A percentile compares a stretch with the other conserved stretches of the same genome.
phyloP scores from a whole-genome alignment of 92 coral and sea anemone genomes.

The Umimayanthus kanabou region DNA sequence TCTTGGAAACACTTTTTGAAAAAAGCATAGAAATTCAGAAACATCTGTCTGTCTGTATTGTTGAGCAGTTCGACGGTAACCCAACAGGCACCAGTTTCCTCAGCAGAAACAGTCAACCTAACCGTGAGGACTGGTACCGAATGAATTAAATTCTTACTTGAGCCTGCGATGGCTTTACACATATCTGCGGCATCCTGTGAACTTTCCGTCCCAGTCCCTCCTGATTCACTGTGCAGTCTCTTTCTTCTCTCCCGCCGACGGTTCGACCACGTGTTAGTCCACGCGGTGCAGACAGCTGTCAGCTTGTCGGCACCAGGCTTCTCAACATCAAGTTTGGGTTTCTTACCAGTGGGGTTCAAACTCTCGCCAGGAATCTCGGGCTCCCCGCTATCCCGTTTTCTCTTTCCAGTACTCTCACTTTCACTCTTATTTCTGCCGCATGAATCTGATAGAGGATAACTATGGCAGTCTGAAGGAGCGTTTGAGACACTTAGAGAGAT shows the following conservation, averaged over 20 bases:
- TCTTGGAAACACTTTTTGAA: slow-evolving; percentile 73
- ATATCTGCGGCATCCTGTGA: neutral
- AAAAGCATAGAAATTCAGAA: slow-evolving; percentile 85
- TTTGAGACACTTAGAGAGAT: neutral
- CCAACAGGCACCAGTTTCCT: slow-evolving; percentile 48
- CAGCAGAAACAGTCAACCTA: slow-evolving; percentile 46
- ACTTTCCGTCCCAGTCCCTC: neutral
- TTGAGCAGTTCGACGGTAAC: slow-evolving; percentile 58
- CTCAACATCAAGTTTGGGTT: slow-evolving; percentile 1
- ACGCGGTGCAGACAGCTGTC: slow-evolving; percentile 64
- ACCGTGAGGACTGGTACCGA: slow-evolving; percentile 55
- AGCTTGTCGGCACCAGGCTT: slow-evolving; percentile 3
- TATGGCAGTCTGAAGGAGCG: neutral
- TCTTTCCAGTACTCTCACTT: slow-evolving; percentile 13
- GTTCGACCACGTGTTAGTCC: slow-evolving; percentile 79
- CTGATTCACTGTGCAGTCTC: slow-evolving; percentile 24
- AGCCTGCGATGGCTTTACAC: neutral
- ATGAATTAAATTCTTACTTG: neutral
- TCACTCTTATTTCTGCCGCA: neutral
- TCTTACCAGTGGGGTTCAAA: neutral
- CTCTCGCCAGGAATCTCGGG: neutral
- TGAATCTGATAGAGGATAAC: neutral
- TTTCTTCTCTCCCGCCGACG: slow-evolving; percentile 71
- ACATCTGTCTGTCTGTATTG: slow-evolving; percentile 56
- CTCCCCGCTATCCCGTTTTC: slow-evolving; percentile 10